These are phyloP conservation scores for Synergus umbraculus DNA, from an alignment of 2,888 invertebrate species.

Conservation along the genomic window DNA sequence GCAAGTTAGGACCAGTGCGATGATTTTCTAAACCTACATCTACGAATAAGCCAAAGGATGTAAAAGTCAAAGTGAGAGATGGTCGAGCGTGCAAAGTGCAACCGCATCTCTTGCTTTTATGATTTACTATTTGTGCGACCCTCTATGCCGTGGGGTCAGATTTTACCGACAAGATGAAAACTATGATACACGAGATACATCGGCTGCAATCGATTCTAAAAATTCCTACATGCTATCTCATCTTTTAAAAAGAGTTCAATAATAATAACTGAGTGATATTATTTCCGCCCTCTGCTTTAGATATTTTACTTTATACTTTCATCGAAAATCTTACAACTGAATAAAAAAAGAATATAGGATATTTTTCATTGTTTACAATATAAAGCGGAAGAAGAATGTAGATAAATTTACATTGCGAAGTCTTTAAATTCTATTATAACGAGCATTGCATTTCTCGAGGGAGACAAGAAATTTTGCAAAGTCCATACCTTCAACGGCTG, in stretches of 20 bases:
- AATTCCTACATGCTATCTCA: neutral
- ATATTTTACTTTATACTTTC: too few species aligned
- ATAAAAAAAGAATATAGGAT: neutral
- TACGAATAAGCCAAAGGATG: neutral
- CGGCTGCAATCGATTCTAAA: neutral
- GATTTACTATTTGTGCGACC: slow-evolving; percentile 22
- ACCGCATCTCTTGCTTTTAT: slow-evolving; percentile 8
- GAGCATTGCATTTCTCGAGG: slow-evolving; percentile 4
- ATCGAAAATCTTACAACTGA: too few species aligned
- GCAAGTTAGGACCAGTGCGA: neutral
- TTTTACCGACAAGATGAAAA: neutral
- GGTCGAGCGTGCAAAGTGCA: slow-evolving; percentile 1
- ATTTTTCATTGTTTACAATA: neutral
- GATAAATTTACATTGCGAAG: slow-evolving; percentile 22
- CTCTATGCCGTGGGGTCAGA: neutral
- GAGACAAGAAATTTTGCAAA: slow-evolving; percentile 12
- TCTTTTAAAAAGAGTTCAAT: neutral
- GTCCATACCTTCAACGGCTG: slow-evolving; percentile 28
- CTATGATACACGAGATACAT: neutral
- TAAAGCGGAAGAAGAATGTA: neutral
- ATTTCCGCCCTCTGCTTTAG: too few species aligned
- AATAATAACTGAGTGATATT: neutral
- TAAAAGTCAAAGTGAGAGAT: slow-evolving; percentile 27
- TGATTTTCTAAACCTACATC: neutral
- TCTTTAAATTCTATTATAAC: slow-evolving; percentile 11